Evolutionary conservation across 1,140 invertebrate genomes (phyloP), one percentile per base, ranked within the genome.

Genomic region (Aricia agestis): DNA sequence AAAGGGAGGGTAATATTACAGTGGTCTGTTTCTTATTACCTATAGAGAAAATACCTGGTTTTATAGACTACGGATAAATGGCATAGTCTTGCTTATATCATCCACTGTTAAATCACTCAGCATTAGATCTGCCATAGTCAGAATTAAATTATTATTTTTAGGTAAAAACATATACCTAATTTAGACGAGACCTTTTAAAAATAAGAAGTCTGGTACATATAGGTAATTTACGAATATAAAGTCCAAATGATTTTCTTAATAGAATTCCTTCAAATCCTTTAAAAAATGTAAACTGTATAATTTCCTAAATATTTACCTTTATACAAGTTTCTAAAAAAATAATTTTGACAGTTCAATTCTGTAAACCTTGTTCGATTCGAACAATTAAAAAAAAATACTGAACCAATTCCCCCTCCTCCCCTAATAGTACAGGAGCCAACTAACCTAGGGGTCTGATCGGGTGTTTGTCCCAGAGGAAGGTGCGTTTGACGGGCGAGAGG

Each of bases 401-500:
- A 52, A 52, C 45, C 11, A 13, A 52, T 52, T 52, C 45, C 11
- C 45, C 45, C 45, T 15, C 45, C 11, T 13, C 11, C 41, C 45
- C 11, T 52, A 15, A 52, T 15, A 52, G 45, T 85, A 86, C 81
- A 87, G 85, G 82, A 74, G 71, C 73, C 72, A 79, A 91, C 89
- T 92, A 89, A 92, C 92, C 97, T 90, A 96, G 96, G 86, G 97
- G 96, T 92, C 97, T 95, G 89, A 96, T 94, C 83, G 96, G 96
- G 91, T 97, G 96, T 92, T 95, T 95, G 86, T 95, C 95, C 96
- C 96, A 97, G 78, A 97, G 93, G 92, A 96, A 97, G 91, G 94
- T 95, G 90, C 96, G 95, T 93, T 97, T 97, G 83, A 97, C 94
- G 67, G 96, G 96, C 78, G 96, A 97, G 82, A 97, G 94, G 92